These are phyloP conservation scores for Conopomorpha cramerella DNA, from an alignment of 1,140 invertebrate genomes.

Conservation along the genomic window DNA sequence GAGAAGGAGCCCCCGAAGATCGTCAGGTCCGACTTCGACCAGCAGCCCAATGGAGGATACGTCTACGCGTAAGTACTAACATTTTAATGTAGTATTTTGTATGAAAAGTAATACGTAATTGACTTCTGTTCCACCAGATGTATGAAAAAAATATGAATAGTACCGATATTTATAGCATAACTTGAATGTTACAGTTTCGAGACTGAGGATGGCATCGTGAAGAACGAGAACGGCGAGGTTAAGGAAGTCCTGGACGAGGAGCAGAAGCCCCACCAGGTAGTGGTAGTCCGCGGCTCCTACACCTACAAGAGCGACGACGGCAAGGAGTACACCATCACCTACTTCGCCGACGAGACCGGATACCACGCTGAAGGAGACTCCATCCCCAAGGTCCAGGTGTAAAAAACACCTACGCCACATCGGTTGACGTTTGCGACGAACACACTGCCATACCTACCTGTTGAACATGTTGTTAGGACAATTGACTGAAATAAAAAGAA, in stretches of 20 bases:
- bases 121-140: too few species aligned
- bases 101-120: too few species aligned
- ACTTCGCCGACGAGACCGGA: constrained; percentile 61
- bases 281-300: constrained; percentile 40
- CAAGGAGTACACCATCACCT: constrained; percentile 31
- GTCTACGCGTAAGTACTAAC: constrained; percentile 22
- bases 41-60: constrained; percentile 35
- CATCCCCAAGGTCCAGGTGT: too few species aligned
- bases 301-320: constrained; percentile 32
- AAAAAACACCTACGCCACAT: too few species aligned
- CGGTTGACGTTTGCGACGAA: too few species aligned
- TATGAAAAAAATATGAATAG: too few species aligned
- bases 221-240: constrained; percentile 32
- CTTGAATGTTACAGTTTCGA: constrained; percentile 29
- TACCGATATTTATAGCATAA: too few species aligned
- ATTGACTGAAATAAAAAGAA: too few species aligned
- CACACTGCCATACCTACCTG: too few species aligned
- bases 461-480: too few species aligned
- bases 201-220: constrained; percentile 29
- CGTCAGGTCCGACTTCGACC: constrained; percentile 31
- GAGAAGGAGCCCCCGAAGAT: constrained; percentile 21
- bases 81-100: too few species aligned
- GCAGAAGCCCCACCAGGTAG: constrained; percentile 38
- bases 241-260: constrained; percentile 44
- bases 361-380: constrained; percentile 50